Conservation (phyloP, 2,113 vertebrate species). For the Osmerus mordax region DNA sequence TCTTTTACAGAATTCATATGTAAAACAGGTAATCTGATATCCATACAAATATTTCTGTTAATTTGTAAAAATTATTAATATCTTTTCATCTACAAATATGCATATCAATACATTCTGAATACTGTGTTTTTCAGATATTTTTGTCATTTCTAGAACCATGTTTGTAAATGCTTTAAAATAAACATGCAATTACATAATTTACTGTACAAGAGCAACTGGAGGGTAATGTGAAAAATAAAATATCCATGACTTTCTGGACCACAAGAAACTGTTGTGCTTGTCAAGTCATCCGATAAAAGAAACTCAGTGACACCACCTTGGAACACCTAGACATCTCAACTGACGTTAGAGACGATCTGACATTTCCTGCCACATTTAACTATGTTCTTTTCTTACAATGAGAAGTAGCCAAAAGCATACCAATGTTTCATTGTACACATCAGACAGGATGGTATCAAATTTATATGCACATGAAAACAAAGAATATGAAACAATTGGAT, state of each 20-base stretch:
- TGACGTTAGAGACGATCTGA: conserved; percentile 26
- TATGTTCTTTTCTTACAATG: conserved; percentile 24
- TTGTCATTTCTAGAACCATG: conserved; percentile 46
- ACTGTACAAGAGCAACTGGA: conserved; percentile 66
- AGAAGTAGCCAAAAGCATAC: conserved; percentile 49
- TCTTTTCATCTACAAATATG: conserved; percentile 43
- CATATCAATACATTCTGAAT: conserved; percentile 49
- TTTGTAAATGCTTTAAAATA: conserved; percentile 57
- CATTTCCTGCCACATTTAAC: conserved; percentile 28
- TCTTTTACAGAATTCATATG: conserved; percentile 45
- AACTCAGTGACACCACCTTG: neutral
- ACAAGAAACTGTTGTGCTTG: conserved; percentile 41
- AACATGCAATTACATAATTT: conserved; percentile 69
- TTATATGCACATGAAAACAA: conserved; percentile 37
- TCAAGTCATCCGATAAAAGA: conserved; percentile 27
- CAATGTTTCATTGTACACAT: conserved; percentile 25
- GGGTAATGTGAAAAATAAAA: conserved; percentile 44
- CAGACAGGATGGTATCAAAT: conserved; percentile 38
- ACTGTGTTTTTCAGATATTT: conserved; percentile 49
- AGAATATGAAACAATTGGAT: conserved; percentile 31
- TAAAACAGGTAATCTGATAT: conserved; percentile 34
- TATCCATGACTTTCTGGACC: conserved; percentile 15
- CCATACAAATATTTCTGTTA: conserved; percentile 44
- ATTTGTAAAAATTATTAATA: conserved; percentile 39
- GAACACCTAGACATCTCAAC: conserved; percentile 15